These are phyloP conservation scores for Uropetala carovei DNA, from an alignment of 2,888 invertebrate genomes.

Conservation along the genomic window DNA sequence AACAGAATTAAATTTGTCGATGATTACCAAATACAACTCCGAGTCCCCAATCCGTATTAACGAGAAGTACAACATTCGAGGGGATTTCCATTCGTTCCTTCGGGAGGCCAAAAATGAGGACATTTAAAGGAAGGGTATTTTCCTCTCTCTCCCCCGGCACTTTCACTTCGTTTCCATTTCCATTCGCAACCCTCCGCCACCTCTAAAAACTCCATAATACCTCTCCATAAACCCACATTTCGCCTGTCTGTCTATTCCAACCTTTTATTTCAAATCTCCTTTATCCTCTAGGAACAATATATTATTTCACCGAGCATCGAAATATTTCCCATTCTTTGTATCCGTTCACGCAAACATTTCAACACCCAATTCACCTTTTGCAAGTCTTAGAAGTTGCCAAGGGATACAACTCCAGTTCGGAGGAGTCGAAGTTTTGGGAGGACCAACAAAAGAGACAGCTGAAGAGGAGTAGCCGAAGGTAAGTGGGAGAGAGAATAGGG, in stretches of 20 bases:
- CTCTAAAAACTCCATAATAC: neutral
- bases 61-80: too few species aligned
- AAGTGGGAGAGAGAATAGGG: neutral
- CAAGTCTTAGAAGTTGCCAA: slow-evolving; percentile 13
- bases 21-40: too few species aligned
- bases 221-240: neutral
- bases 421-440: neutral
- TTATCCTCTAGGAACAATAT: neutral
- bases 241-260: neutral
- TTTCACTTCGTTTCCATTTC: neutral
- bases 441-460: neutral
- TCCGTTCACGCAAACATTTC: neutral
- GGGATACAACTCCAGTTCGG: neutral
- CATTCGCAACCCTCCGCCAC: neutral
- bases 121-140: too few species aligned
- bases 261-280: too few species aligned
- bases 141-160: too few species aligned
- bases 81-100: too few species aligned
- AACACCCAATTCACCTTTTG: slow-evolving; percentile 47
- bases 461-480: neutral
- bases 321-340: slow-evolving; percentile 23
- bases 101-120: too few species aligned
- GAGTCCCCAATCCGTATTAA: too few species aligned
- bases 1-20: too few species aligned
- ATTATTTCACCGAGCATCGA: neutral